Evolutionary conservation across 2,113 vertebrate genomes (phyloP).

Genomic region (Pomatorhinus ruficollis): DNA sequence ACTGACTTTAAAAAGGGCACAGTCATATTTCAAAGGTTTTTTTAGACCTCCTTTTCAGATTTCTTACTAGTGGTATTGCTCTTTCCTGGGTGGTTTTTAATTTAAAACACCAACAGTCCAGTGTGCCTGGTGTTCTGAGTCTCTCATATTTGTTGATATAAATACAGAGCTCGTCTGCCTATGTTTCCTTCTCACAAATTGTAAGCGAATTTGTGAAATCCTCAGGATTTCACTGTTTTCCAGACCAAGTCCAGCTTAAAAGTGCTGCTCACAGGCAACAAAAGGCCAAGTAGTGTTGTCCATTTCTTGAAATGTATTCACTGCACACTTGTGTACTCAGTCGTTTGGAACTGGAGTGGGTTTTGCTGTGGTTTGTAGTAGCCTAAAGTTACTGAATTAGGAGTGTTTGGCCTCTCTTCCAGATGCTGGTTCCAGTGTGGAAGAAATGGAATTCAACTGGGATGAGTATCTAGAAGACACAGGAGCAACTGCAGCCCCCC

Average conservation of each 20-base stretch:
- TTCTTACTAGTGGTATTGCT: not conserved
- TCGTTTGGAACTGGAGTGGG: not conserved
- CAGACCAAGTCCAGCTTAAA: not conserved
- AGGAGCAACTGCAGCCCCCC: constrained; percentile 86
- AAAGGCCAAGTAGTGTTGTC: not conserved
- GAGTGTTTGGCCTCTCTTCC: constrained; percentile 39
- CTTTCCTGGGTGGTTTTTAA: not conserved
- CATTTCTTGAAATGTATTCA: not conserved
- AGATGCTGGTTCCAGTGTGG: constrained; percentile 90
- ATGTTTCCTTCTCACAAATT: not conserved
- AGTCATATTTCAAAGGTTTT: not conserved
- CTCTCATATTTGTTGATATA: not conserved
- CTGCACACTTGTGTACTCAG: not conserved
- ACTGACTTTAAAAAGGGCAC: not conserved
- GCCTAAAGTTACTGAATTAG: not conserved
- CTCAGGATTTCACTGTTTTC: not conserved
- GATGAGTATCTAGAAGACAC: constrained; percentile 97
- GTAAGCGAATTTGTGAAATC: not conserved
- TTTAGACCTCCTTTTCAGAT: not conserved
- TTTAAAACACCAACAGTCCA: not conserved
- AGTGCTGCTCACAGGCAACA: not conserved
- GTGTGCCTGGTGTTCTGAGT: not conserved
- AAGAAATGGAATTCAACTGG: constrained; percentile 93
- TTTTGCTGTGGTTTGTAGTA: not conserved
- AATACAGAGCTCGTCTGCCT: not conserved